Evolutionary conservation across 2,113 vertebrate genomes (phyloP).

Genomic region (Epinephelus fuscoguttatus): DNA sequence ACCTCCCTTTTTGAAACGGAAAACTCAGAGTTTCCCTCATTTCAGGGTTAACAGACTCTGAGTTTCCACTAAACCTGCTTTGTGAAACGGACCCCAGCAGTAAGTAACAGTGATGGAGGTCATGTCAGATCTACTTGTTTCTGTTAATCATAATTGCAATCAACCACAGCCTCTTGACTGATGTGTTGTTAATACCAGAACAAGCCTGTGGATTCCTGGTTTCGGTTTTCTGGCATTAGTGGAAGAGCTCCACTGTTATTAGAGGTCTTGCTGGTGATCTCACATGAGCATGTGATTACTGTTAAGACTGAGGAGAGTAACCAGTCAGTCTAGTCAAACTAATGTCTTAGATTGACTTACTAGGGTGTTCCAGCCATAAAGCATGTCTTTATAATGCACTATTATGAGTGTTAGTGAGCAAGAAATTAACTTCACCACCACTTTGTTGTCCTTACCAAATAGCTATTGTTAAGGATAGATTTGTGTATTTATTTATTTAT

Average conservation of each 20-base stretch:
- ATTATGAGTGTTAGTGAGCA: neutral
- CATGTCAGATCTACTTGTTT: slow-evolving; percentile 17
- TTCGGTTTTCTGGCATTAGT: neutral
- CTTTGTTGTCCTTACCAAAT: neutral
- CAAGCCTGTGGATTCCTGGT: neutral
- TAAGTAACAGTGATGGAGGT: slow-evolving; percentile 25
- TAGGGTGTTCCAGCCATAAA: neutral
- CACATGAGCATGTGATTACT: neutral
- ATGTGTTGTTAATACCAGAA: slow-evolving; percentile 12
- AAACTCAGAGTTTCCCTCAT: too few species aligned
- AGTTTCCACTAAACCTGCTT: too few species aligned
- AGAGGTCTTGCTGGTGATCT: neutral
- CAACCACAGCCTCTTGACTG: neutral
- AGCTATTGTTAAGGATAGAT: neutral
- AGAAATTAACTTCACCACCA: neutral
- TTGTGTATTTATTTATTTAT: neutral
- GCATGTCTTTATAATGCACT: neutral
- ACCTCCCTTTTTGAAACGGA: too few species aligned
- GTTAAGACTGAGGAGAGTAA: neutral
- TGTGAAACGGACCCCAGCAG: neutral
- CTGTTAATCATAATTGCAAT: slow-evolving; percentile 26
- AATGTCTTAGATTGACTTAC: neutral
- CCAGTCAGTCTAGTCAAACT: neutral
- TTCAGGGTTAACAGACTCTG: too few species aligned
- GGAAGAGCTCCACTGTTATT: neutral